Evolutionary conservation across 2,888 invertebrate species (phyloP).

Genomic region (Aphidoletes aphidimyza): DNA sequence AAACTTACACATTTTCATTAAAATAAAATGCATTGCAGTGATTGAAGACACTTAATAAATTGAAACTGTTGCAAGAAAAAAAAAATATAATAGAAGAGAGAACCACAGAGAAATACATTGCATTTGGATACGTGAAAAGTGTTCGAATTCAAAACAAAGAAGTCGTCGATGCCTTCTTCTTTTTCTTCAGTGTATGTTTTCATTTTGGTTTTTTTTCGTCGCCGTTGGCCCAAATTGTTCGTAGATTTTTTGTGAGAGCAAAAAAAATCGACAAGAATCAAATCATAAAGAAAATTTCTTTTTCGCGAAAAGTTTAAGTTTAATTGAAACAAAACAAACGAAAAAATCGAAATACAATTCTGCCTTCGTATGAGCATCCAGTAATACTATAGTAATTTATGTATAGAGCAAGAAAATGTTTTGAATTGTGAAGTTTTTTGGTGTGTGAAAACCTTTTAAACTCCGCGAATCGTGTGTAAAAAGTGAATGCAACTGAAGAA

Average conservation of each 20-base stretch:
- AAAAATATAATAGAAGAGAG: no score
- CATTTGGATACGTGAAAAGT: constrained; percentile 51
- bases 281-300: not conserved
- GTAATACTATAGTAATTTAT: no score
- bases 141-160: constrained; percentile 43
- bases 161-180: constrained; percentile 36
- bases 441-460: not conserved
- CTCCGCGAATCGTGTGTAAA: not conserved
- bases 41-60: not conserved
- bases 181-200: constrained; percentile 34
- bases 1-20: not conserved
- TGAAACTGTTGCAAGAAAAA: not conserved
- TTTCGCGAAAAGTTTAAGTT: not conserved
- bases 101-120: not conserved
- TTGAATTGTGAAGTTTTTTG: not conserved
- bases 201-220: constrained; percentile 16
- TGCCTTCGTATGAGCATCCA: no score
- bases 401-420: not conserved
- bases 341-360: no score
- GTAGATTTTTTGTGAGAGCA: constrained; percentile 6
- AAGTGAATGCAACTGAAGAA: not conserved
- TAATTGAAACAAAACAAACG: not conserved
- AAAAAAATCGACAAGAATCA: constrained; percentile 14
- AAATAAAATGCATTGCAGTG: not conserved
- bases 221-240: not conserved